Base-by-base conservation (phyloP, 2,113 vertebrate species). In the Brienomyrus brachyistius region DNA sequence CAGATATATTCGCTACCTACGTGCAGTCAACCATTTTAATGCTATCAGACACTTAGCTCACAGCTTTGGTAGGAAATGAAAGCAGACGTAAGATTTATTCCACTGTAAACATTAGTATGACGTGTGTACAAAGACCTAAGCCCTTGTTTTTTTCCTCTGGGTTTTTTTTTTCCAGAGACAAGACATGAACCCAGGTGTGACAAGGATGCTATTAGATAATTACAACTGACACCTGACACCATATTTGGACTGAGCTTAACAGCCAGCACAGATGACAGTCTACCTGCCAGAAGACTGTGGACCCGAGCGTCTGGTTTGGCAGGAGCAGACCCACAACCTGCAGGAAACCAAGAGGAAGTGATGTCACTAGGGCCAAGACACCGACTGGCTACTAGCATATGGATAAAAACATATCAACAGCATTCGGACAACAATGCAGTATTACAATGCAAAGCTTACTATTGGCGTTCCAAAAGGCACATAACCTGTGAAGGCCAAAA, bases 201-300 rank as follows among this genome's bases (percentile, higher is more conserved):
- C 45, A 48, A 84, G 82, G 23, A 84, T 47, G 45, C 82, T 84
- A 48, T 84, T 84, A 84, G 82, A 11, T 84, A 84, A 84, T 84
- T 47, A 84, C 82, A 84, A 9, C 7, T 84, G 82, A 84, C 82
- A 84, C 82, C 45, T 84, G 82, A 84, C 82, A 84, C 82, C 82
- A 84, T 43, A 86, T 86, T 86, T 86, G 85, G 21, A 52, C 13
- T 35, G 27, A 4, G 85, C 13, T 9, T 56, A 54, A 40, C 85
- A 87, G 50, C 15, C 23, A 15, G 83, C 21, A 13, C 10, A 17
- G 88, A n/a, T 0, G 56, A 11, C 23, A 0, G 0, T 93, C 93
- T 95, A 99, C 98, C 98, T 98, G 98, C 98, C 98, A 98, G 92
- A 99, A 99, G 89, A 99, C 91, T 0, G 97, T 98, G 59, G 98